phyloP scores from a whole-genome alignment of 2,113 vertebrate genomes.

The Marmota flaviventris region DNA sequence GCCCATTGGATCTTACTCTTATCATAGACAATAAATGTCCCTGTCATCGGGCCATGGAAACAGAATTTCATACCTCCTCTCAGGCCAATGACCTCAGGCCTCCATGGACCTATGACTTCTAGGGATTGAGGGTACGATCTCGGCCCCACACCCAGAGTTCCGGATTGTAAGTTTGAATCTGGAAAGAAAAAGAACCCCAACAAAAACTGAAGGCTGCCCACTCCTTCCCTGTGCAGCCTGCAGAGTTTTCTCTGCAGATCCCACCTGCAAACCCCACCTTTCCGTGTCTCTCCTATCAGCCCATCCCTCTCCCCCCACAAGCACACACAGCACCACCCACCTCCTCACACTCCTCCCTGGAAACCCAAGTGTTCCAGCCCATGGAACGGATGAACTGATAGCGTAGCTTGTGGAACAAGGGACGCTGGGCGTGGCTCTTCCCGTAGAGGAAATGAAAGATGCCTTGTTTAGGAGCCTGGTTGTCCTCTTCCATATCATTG shows the following conservation, averaged over 20 bases:
- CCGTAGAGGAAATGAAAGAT: slow-evolving; percentile 55
- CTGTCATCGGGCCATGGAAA: too few relatives aligned
- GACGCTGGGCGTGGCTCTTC: not conserved
- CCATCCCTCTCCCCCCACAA: not conserved
- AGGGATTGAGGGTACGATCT: not conserved
- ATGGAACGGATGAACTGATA: not conserved
- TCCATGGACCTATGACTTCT: rapidly evolving
- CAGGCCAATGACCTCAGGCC: not conserved
- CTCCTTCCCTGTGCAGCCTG: too few relatives aligned
- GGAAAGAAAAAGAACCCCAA: not conserved
- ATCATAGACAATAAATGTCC: too few relatives aligned
- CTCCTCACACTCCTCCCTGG: slow-evolving; percentile 58
- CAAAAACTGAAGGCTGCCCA: not conserved
- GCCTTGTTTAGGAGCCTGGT: not conserved
- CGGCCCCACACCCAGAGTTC: slow-evolving; percentile 61
- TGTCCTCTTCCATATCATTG: slow-evolving; percentile 57
- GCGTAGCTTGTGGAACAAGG: not conserved
- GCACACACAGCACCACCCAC: not conserved
- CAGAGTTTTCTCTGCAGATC: too few relatives aligned
- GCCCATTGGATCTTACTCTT: not conserved
- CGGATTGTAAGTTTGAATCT: slow-evolving; percentile 62
- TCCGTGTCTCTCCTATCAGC: rapidly evolving
- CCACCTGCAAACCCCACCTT: not conserved
- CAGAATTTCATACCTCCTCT: not conserved
- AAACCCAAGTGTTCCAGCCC: not conserved